phyloP scores from a whole-genome alignment of 2,113 vertebrate genomes.

The Myotis brandtii region DNA sequence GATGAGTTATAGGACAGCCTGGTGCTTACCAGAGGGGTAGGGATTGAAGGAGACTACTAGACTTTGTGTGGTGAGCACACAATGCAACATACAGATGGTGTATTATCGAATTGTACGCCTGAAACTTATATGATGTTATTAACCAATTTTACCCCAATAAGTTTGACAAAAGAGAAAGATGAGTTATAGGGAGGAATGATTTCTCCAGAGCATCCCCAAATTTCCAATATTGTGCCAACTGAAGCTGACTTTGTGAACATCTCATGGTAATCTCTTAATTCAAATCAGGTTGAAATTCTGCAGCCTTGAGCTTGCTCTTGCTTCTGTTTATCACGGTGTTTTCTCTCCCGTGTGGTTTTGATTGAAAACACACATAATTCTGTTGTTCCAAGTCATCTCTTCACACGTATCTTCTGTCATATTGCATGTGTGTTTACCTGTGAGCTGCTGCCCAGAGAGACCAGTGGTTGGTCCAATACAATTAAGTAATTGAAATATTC shows the following conservation, averaged over 20 bases:
- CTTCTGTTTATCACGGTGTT: background rate
- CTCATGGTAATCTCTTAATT: background rate
- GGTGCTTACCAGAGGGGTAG: background rate
- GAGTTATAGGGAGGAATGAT: background rate
- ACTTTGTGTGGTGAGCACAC: background rate
- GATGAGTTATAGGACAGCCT: background rate
- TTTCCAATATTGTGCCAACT: background rate
- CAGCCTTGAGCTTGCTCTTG: background rate
- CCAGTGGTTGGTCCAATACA: background rate
- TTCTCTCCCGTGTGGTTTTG: background rate
- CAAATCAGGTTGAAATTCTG: background rate
- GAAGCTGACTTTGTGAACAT: background rate
- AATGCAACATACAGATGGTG: background rate
- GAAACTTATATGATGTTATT: background rate
- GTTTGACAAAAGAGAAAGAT: background rate
- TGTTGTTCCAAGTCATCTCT: background rate
- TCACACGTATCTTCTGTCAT: background rate
- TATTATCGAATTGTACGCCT: no score
- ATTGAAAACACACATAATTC: background rate
- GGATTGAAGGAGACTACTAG: background rate
- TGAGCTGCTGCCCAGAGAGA: background rate
- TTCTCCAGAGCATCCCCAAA: background rate
- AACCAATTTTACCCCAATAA: background rate
- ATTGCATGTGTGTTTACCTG: background rate
- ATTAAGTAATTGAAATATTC: slow-evolving; percentile 57